Percentiles rank a stretch among this genome's conserved stretches.
Conservation (phyloP, 1,140 invertebrate genomes). For the Adelges cooleyi region DNA sequence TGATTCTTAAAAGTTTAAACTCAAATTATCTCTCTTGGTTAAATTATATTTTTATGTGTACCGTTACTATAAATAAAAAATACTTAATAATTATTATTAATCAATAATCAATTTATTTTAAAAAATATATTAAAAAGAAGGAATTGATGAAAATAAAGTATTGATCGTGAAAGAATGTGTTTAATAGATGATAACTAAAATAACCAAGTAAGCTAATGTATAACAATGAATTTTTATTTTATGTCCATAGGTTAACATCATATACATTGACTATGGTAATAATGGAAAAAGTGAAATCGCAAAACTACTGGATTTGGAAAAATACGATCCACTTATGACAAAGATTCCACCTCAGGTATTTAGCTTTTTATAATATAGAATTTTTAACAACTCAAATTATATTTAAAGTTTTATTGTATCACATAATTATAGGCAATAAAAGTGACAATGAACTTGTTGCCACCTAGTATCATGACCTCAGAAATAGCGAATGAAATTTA, state of each 20-base stretch:
- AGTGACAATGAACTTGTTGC: slow-evolving; percentile 15
- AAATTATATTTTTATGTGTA: too few species aligned
- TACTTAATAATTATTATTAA: too few species aligned
- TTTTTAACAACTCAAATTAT: not conserved
- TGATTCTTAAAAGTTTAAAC: too few species aligned
- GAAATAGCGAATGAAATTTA: slow-evolving; percentile 4
- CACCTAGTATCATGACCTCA: slow-evolving; percentile 1
- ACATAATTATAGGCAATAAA: not conserved
- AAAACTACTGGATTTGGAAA: not conserved
- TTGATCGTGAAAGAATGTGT: too few species aligned
- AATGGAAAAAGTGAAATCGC: slow-evolving; percentile 1
- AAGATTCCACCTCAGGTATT: slow-evolving; percentile 16
- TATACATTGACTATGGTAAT: slow-evolving; percentile 23
- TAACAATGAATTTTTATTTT: too few species aligned
- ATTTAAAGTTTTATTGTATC: not conserved
- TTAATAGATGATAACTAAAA: too few species aligned
- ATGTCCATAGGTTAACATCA: slow-evolving; percentile 1
- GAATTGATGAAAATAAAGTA: too few species aligned
- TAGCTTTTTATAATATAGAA: not conserved
- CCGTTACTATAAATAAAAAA: too few species aligned
- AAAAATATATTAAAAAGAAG: too few species aligned
- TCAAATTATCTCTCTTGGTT: too few species aligned
- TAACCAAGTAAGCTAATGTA: too few species aligned
- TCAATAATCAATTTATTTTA: too few species aligned
- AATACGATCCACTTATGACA: slow-evolving; percentile 3